Evolutionary conservation across 2,113 vertebrate genomes (phyloP).

Genomic region (Notarius lentiginosus): DNA sequence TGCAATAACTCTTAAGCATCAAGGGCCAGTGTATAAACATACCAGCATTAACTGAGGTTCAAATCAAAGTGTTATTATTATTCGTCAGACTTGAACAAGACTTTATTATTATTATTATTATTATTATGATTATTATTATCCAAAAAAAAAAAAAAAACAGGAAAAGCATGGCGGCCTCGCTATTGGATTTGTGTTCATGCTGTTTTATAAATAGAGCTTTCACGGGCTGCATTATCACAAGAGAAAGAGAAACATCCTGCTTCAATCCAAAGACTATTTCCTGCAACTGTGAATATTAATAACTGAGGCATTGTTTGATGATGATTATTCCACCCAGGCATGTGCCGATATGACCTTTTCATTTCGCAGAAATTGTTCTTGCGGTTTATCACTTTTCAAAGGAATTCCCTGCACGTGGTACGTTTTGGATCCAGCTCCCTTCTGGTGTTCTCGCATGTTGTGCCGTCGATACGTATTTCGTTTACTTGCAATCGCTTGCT

Average conservation of each 20-base stretch:
- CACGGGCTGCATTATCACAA: constrained; percentile 6
- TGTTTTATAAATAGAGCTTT: constrained; percentile 16
- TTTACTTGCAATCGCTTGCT: neutral
- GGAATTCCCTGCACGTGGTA: neutral
- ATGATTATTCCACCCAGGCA: constrained; percentile 44
- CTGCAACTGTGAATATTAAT: constrained; percentile 95
- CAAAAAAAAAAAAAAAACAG: neutral
- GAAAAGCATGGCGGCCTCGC: constrained; percentile 18
- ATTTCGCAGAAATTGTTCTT: neutral
- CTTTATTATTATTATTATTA: neutral
- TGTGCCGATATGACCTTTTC: neutral
- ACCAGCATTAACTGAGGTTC: constrained; percentile 91
- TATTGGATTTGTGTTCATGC: constrained; percentile 8
- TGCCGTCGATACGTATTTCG: neutral
- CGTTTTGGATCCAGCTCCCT: neutral
- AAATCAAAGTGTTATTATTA: constrained; percentile 70
- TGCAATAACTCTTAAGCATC: constrained; percentile 88
- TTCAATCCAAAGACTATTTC: constrained; percentile 99
- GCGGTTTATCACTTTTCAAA: neutral
- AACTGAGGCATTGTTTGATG: constrained; percentile 64
- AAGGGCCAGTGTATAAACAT: constrained; percentile 95
- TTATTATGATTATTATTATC: neutral
- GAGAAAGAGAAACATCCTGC: constrained; percentile 75
- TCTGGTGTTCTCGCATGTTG: neutral
- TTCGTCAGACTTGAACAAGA: constrained; percentile 10